A percentile compares a stretch with the other conserved stretches of the same genome.
These are phyloP conservation scores for Brienomyrus brachyistius DNA, from an alignment of 2,113 vertebrate genomes.

Conservation along the genomic window DNA sequence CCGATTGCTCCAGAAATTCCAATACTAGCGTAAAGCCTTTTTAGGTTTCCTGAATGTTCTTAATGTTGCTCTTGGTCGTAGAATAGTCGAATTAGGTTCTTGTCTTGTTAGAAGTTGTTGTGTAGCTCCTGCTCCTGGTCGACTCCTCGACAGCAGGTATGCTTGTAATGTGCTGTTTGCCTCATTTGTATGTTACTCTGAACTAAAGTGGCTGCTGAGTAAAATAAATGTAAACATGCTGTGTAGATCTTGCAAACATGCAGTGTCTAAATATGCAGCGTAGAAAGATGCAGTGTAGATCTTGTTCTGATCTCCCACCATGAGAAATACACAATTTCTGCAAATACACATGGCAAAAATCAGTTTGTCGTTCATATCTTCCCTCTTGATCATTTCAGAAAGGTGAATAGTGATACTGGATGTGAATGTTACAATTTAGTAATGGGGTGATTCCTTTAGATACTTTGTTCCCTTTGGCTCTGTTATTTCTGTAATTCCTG, in stretches of 20 bases:
- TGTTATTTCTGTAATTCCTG: no score
- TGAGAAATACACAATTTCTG: no score
- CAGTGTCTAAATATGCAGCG: neutral
- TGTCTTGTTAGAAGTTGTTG: neutral
- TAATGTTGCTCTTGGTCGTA: neutral
- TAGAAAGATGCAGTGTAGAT: neutral
- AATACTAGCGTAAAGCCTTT: neutral
- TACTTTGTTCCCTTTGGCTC: no score
- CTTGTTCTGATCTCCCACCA: no score
- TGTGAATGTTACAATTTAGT: no score
- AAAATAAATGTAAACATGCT: neutral
- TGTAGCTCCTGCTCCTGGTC: neutral
- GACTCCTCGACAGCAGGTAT: neutral
- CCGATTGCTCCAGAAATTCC: neutral
- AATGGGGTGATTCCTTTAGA: no score
- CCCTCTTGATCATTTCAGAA: no score
- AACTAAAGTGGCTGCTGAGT: neutral
- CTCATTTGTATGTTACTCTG: neutral
- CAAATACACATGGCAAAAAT: no score
- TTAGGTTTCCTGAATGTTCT: neutral
- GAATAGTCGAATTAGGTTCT: neutral
- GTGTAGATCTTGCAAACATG: neutral
- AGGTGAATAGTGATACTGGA: no score
- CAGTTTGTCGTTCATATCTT: no score
- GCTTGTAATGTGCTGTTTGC: neutral